These are phyloP conservation scores for Lepidotrigona ventralis DNA, from an alignment of 1,140 invertebrate species.

Conservation along the genomic window DNA sequence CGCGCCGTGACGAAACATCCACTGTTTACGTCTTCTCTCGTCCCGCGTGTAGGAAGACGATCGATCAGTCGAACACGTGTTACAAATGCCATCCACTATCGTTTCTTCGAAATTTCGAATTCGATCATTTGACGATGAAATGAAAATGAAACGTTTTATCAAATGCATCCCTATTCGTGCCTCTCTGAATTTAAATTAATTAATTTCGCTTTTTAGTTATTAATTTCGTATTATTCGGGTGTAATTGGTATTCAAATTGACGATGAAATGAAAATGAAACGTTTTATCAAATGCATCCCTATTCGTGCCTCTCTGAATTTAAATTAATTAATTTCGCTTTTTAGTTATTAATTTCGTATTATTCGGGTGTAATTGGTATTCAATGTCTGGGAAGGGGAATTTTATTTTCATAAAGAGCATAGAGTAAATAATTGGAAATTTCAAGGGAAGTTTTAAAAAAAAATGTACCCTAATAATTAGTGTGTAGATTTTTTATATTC, in stretches of 20 bases:
- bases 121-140: background rate
- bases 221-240: too few relatives aligned
- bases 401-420: too few relatives aligned
- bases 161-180: background rate
- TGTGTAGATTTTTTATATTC: too few relatives aligned
- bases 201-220: too few relatives aligned
- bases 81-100: background rate
- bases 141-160: background rate
- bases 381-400: too few relatives aligned
- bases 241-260: background rate
- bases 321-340: too few relatives aligned
- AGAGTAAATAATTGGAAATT: too few relatives aligned
- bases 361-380: too few relatives aligned
- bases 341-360: too few relatives aligned
- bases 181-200: too few relatives aligned
- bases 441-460: too few relatives aligned
- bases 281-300: background rate
- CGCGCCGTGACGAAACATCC: conserved; percentile 19
- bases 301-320: background rate
- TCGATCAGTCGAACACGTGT: background rate
- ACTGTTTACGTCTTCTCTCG: conserved; percentile 28
- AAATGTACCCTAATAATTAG: too few relatives aligned
- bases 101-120: background rate
- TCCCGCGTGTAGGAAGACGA: background rate
- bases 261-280: background rate